A percentile compares a stretch with the other conserved stretches of the same genome.
Evolutionary conservation across 2,113 vertebrate species (phyloP).

Genomic region (chimpanzee (Pan troglodytes)): DNA sequence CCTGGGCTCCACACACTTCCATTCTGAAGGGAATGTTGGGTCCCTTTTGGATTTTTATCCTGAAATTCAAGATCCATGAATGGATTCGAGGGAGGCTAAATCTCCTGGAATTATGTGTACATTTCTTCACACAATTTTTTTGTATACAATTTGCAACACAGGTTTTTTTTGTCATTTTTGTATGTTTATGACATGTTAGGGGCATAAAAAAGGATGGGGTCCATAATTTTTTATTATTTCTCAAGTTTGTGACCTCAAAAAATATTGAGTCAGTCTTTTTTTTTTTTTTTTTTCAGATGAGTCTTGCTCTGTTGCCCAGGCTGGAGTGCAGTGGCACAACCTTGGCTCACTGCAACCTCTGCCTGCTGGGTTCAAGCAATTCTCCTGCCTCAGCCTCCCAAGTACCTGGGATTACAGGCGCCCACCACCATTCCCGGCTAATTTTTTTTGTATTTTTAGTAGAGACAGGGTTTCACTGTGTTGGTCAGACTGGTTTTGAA

Average conservation of each 20-base stretch:
- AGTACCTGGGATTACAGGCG: too few species aligned
- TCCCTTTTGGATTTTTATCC: background rate
- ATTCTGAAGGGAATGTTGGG: background rate
- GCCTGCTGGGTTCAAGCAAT: too few species aligned
- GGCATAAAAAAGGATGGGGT: background rate
- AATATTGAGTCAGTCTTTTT: background rate
- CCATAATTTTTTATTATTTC: background rate
- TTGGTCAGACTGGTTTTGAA: too few species aligned
- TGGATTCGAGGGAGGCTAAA: background rate
- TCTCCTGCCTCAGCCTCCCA: too few species aligned
- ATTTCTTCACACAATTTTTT: background rate
- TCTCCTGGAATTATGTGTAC: background rate
- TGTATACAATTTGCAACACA: too few species aligned
- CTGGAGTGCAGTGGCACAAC: rapidly evolving
- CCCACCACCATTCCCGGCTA: too few species aligned
- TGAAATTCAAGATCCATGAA: background rate
- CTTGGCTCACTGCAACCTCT: too few species aligned
- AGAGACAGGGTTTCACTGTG: too few species aligned
- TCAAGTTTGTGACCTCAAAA: background rate
- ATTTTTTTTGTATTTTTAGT: too few species aligned
- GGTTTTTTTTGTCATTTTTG: too few species aligned
- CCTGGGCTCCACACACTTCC: rapidly evolving
- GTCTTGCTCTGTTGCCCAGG: too few species aligned
- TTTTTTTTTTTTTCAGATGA: background rate
- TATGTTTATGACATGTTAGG: background rate